Evolutionary conservation across 2,113 vertebrate genomes (phyloP).

Genomic region (Siniperca knerii): DNA sequence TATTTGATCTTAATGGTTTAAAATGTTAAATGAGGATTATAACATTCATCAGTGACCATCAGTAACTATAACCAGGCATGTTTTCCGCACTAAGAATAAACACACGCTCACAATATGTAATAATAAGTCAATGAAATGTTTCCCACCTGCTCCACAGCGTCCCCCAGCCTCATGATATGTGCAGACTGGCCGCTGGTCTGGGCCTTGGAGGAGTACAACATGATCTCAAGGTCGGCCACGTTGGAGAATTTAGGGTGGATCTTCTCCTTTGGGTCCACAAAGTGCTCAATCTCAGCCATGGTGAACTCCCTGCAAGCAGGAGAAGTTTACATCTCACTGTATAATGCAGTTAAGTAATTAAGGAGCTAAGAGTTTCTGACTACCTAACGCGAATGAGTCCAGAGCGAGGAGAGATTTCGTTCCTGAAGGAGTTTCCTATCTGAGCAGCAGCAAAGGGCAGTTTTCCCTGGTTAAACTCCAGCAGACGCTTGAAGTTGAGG

Average conservation of each 20-base stretch:
- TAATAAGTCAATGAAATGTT: neutral
- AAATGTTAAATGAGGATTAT: neutral
- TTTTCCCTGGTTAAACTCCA: conserved; percentile 99
- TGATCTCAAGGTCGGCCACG: conserved; percentile 90
- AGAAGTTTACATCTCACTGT: neutral
- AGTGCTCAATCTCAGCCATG: conserved; percentile 99
- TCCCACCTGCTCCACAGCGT: conserved; percentile 94
- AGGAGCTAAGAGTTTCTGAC: neutral
- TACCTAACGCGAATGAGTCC: conserved; percentile 98
- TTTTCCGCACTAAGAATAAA: neutral
- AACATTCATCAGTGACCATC: neutral
- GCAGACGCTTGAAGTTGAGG: conserved; percentile 97
- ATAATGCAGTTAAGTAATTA: neutral
- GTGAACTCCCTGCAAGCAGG: conserved; percentile 84
- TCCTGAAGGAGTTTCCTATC: conserved; percentile 98
- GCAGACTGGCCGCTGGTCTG: conserved; percentile 97
- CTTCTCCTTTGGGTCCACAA: conserved; percentile 97
- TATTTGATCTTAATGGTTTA: neutral
- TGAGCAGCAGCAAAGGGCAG: conserved; percentile 98
- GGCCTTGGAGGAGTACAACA: conserved; percentile 94
- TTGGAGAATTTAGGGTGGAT: conserved; percentile 93
- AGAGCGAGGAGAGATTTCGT: conserved; percentile 98
- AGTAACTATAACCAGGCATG: neutral
- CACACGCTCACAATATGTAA: neutral
- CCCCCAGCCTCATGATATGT: conserved; percentile 91